Base-by-base conservation (phyloP, 2,797 vertebrate species). In the Fistularia tabacaria region DNA sequence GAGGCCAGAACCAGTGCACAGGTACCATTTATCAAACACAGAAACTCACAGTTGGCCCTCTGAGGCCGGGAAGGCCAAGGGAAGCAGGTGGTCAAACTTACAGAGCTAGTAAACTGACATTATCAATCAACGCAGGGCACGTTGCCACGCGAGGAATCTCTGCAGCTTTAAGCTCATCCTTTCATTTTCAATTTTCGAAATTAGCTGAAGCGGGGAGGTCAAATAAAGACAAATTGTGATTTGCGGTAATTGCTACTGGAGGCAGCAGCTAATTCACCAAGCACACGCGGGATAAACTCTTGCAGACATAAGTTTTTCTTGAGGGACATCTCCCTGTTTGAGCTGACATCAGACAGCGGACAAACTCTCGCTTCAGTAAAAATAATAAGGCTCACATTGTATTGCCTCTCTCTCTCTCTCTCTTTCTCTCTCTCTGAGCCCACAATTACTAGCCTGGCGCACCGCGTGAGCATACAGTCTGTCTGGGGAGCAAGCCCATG, bases 331-430 rank as follows among this genome's bases (percentile, higher is more conserved):
- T 80, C 66, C 54, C 64, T 59, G 67, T 80, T 82, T 41, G 11
- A 69, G 75, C 73, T 76, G 80, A 74, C 79, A 70, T 84, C 78
- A 85, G 79, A 85, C 86, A 58, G 76, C 74, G 8, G 59, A 67
- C 79, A 77, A 85, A 85, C 85, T 85, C 82, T 85, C 80, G 66
- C 86, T 86, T 83, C 85, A 85, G 85, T 85, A 74, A 85, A 84
- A 88, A 88, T 88, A 87, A 88, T 85, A 87, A 81, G 77, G 62
- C 76, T 70, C 65, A 77, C 83, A 77, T 75, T 73, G 69, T 76
- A 77, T 72, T 77, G 70, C 79, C 81, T 87, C 79, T 71, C 66
- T 12, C 81, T 87, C 79, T 71, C 66, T 81, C 43, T 12, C 81
- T 87, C 79, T 71, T 64, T 81, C 43, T 12, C 12, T 42, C 72